Percentiles rank a stretch among this genome's conserved stretches.
Conservation (phyloP, 2,113 vertebrate species). For the Sus scrofa region T2T-Sscrofa CM000818.6:92603001-92603500, state of each 20-base stretch:
- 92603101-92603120: background rate
- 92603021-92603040: background rate
- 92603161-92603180: background rate
- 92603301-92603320: background rate
- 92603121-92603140: background rate
- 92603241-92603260: background rate
- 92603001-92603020: too few relatives aligned
- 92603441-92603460: background rate
- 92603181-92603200: background rate
- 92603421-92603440: background rate
- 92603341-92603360: background rate
- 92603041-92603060: background rate
- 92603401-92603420: background rate
- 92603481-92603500: background rate
- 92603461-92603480: background rate
- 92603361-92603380: background rate
- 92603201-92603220: background rate
- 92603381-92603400: background rate
- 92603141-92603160: background rate
- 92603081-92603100: background rate
- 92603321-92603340: background rate
- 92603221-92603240: background rate
- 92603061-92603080: background rate
- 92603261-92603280: background rate
- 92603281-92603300: background rate